Base-by-base conservation (phyloP, 2,888 invertebrate species). In the Cepaea hortensis region DNA sequence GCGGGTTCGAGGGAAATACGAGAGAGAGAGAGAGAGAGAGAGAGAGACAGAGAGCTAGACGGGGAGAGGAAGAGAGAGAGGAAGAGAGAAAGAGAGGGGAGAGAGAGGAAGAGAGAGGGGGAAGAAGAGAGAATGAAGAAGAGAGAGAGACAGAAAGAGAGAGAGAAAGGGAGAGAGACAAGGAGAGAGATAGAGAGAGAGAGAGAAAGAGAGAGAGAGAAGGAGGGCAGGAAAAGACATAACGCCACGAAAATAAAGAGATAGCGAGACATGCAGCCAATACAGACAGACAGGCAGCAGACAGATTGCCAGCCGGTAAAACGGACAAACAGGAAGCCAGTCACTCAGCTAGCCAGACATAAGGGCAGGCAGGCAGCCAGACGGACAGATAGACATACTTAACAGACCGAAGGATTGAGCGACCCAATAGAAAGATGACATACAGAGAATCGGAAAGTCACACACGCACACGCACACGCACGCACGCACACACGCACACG, bases 11-110 rank as follows among this genome's bases (percentile, higher is more conserved):
- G 35, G 35, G 35, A 35, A 35, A 35, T 35, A 35, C 35, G 35
- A 35, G 35, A 35, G 35, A 35, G 35, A 35, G 35, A 35, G 35
- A 62, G 18, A 84, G 84, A 84, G 15, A 77, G 77, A 84, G 50
- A 84, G 75, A 88, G 62, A 81, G 80, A 76, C n/a, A 81, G 65
- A 81, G 13, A 86, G 81, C 62, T 1, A 86, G 86, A 86, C 50
- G 80, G 85, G 76, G 48, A 85, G 73, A 87, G 23, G 79, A 68
- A 85, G 46, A 86, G 85, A 86, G 46, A 85, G 81, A 86, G 55
- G 81, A 61, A 81, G 70, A 86, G 35, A 70, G 61, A 79, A 5
- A 85, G 76, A 85, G 48, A 79, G 77, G 79, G 20, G 81, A 85
- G 9, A 85, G 79, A 85, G 13, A 79, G 68, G 65, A 20, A 85